Percentiles rank a stretch among this genome's conserved stretches.
Evolutionary conservation across 1,140 invertebrate species (phyloP).

Genomic region (Copidosoma floridanum): DNA sequence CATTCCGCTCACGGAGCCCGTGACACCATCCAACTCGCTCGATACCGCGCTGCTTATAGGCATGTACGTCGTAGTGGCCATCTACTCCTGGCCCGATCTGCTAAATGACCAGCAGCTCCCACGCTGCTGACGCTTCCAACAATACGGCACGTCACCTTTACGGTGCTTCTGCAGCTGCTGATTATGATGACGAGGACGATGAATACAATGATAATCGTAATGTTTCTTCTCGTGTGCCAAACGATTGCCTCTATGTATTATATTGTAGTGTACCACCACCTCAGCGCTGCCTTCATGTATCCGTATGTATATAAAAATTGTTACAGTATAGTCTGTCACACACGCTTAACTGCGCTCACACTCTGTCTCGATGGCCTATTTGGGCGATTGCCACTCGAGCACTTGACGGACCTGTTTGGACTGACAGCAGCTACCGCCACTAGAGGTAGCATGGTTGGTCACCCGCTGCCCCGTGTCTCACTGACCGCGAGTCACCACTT

Average conservation of each 20-base stretch:
- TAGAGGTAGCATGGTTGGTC: no score
- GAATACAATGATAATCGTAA: not conserved
- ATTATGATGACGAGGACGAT: not conserved
- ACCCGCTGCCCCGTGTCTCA: no score
- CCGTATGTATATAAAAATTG: no score
- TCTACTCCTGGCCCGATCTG: constrained; percentile 50
- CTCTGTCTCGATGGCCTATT: no score
- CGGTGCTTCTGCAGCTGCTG: not conserved
- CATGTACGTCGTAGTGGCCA: constrained; percentile 86
- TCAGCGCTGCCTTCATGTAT: not conserved
- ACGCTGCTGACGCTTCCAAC: not conserved
- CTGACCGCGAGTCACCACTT: no score
- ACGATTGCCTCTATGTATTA: not conserved
- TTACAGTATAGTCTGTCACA: no score
- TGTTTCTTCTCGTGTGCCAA: not conserved
- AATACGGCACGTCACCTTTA: not conserved
- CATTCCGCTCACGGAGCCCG: constrained; percentile 72
- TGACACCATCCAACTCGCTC: constrained; percentile 71
- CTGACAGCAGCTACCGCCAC: no score
- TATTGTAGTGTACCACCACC: not conserved
- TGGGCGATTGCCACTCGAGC: no score
- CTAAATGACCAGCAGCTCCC: no score
- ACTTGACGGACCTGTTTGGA: no score
- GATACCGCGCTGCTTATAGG: constrained; percentile 70
- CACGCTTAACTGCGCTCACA: no score